phyloP scores from a whole-genome alignment of 2,797 vertebrate genomes.

The Gallinago stenura region DNA sequence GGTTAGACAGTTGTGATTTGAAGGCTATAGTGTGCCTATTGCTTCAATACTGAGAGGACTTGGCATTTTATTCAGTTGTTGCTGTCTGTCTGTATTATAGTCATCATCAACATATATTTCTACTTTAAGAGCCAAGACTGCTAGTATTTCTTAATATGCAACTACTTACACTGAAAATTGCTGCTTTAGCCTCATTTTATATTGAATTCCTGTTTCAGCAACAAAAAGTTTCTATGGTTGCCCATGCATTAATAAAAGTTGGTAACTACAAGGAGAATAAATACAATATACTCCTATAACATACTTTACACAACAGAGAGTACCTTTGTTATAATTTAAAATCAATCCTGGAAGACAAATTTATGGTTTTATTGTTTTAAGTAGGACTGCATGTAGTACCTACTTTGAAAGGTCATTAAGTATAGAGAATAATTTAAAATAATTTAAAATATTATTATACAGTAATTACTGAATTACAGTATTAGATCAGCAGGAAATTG shows the following conservation, averaged over 20 bases:
- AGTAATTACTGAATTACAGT: background rate
- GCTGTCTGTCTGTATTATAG: background rate
- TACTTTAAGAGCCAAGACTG: background rate
- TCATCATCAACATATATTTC: background rate
- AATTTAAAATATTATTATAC: background rate
- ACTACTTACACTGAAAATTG: background rate
- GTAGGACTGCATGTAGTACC: background rate
- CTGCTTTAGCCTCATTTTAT: background rate
- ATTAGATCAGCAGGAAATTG: background rate
- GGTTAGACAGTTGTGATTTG: background rate
- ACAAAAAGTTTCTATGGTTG: background rate
- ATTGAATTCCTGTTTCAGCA: background rate
- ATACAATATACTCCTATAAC: background rate
- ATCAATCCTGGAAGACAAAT: background rate
- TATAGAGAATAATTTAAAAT: background rate
- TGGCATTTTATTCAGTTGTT: background rate
- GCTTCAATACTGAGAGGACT: background rate
- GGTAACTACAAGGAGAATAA: background rate
- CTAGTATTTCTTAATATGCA: background rate
- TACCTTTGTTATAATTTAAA: background rate
- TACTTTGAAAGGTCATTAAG: background rate
- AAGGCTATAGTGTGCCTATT: background rate
- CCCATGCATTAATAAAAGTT: background rate
- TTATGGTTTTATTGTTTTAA: background rate
- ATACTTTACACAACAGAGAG: background rate